Base-by-base conservation (phyloP, 2,888 invertebrate species). In the Carterocephalus palaemon region DNA sequence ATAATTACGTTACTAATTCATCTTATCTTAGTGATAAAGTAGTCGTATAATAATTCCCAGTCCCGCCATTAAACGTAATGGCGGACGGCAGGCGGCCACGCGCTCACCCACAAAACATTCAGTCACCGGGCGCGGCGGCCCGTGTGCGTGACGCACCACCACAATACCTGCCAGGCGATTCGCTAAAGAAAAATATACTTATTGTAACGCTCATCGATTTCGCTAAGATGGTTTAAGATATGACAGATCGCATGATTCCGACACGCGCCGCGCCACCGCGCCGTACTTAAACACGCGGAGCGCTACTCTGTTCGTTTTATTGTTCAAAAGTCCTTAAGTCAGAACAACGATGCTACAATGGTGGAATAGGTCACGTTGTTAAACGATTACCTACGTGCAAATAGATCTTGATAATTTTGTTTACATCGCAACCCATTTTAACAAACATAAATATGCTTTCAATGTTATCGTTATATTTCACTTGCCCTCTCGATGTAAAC, bases 111-210 rank as follows among this genome's bases (percentile, higher is more conserved):
- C 26, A 9, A 33, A 41, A 22, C 20, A 29, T 41, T 41, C 32
- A 32, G 32, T 32, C 32, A 16, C 40, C 17, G n/a, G 2, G 15
- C 2, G 9, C 22, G 7, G 19, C 2, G 12, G 28, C n/a, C 8
- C 20, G 43, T 48, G 62, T 73, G 70, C 77, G 78, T 79, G 75
- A 66, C 71, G 59, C 54, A 50, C n/a, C 31, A 46, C 58, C 63
- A 66, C 60, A 72, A 56, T 67, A 66, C 64, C 63, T 62, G 64
- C 58, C 74, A 75, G 76, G 76, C 75, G 74, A 62, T 63, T 56
- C 63, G 59, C 48, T 47, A 63, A 63, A 51, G 59, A 59, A 64
- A 58, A 29, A 10, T 9, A 23, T 8, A 9, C n/a, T 2, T 12
- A 26, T 12, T 2, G 7, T 12, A 12, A 6, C n/a, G n/a, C n/a